Conservation (phyloP, 2,797 vertebrate genomes). For the Kryptopterus vitreolus region DNA sequence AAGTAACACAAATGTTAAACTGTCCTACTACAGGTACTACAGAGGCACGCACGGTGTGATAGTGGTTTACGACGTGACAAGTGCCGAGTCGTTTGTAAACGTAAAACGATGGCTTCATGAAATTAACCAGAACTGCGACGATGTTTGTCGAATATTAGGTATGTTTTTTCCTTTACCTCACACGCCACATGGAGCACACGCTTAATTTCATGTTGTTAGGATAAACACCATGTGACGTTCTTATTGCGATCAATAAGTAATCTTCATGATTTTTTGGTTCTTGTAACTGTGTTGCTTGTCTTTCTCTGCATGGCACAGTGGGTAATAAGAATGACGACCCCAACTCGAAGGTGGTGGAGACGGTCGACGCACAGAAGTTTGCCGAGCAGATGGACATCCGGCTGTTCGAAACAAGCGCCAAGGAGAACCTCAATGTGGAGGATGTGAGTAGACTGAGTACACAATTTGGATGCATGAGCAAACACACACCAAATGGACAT, state of each 20-base stretch:
- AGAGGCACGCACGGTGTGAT: constrained; percentile 97
- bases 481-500: no score
- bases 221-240: background rate
- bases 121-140: constrained; percentile 99
- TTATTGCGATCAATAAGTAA: background rate
- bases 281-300: background rate
- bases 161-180: constrained; percentile 34
- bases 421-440: constrained; percentile 98
- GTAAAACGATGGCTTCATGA: constrained; percentile 99
- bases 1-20: background rate
- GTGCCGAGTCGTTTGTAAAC: constrained; percentile 98
- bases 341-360: constrained; percentile 96
- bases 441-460: constrained; percentile 78
- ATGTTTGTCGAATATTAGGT: constrained; percentile 98
- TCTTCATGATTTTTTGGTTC: background rate
- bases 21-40: constrained; percentile 83
- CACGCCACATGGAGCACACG: background rate
- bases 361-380: constrained; percentile 95
- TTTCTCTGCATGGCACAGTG: constrained; percentile 70
- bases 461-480: background rate
- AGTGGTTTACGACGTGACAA: constrained; percentile 97
- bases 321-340: constrained; percentile 99
- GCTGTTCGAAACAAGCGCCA: constrained; percentile 97
- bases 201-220: background rate
- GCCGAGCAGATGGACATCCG: constrained; percentile 98